Evolutionary conservation across 2,888 invertebrate species (phyloP).

Genomic region (Macropis europaea): DNA sequence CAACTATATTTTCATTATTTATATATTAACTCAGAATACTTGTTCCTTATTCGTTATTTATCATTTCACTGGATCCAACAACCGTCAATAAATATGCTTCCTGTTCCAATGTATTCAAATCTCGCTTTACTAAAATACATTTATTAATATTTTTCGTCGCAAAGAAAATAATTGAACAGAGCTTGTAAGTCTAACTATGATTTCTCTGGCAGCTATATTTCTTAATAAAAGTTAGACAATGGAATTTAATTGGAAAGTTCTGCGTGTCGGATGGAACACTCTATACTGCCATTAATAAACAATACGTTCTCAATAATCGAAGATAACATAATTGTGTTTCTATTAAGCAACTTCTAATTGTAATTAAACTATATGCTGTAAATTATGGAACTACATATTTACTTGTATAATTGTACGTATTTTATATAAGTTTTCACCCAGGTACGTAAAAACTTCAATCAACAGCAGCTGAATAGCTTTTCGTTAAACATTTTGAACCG

Average conservation of each 20-base stretch:
- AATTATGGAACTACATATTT: background rate
- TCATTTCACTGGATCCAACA: background rate
- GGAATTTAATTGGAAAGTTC: conserved; percentile 11
- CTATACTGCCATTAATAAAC: background rate
- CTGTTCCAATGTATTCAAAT: background rate
- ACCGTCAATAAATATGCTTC: conserved; percentile 1
- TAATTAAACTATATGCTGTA: background rate
- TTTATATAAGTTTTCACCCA: conserved; percentile 12
- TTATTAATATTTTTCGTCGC: background rate
- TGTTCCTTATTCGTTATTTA: background rate
- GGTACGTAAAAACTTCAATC: conserved; percentile 15
- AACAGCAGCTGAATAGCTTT: conserved; percentile 2
- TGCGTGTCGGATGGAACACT: background rate
- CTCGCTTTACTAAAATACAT: background rate
- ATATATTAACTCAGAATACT: conserved; percentile 7
- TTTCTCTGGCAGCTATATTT: conserved; percentile 29
- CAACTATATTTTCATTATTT: background rate
- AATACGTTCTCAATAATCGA: background rate
- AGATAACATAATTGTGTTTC: background rate
- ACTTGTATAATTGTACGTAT: conserved; percentile 1
- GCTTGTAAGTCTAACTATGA: background rate
- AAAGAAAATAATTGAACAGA: conserved; percentile 3
- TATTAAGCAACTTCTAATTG: background rate
- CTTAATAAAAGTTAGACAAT: conserved; percentile 14
- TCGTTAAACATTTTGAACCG: background rate